Conservation (phyloP, 2,888 invertebrate species). For the Cryptops parisi region DNA sequence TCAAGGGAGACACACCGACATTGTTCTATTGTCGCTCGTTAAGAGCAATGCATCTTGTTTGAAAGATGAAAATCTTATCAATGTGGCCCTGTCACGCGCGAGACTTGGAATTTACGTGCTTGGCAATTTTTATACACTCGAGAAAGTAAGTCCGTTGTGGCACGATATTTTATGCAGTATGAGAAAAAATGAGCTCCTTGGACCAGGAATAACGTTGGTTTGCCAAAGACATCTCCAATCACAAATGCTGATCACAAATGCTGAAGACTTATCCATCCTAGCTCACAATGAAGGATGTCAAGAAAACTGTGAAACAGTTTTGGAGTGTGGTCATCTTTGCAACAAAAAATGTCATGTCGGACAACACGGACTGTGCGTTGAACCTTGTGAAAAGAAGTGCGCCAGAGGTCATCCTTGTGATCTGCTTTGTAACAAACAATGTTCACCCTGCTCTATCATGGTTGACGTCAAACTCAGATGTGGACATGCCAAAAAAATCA, state of each 20-base stretch:
- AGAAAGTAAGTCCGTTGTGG: slow-evolving; percentile 1
- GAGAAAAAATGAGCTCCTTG: neutral
- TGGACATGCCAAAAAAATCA: slow-evolving; percentile 22
- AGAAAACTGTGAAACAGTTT: neutral
- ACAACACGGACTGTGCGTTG: slow-evolving; percentile 21
- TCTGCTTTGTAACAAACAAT: slow-evolving; percentile 23
- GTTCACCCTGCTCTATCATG: slow-evolving; percentile 25
- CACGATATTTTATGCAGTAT: neutral
- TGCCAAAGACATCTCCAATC: slow-evolving; percentile 2
- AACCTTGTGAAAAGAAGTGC: slow-evolving; percentile 15
- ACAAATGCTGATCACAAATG: neutral
- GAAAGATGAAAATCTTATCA: slow-evolving; percentile 51
- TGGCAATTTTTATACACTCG: slow-evolving; percentile 43
- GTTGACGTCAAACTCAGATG: slow-evolving; percentile 2
- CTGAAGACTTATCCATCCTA: neutral
- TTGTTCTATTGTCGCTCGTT: slow-evolving; percentile 62
- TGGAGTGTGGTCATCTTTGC: slow-evolving; percentile 27
- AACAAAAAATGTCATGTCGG: slow-evolving; percentile 8
- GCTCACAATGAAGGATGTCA: slow-evolving; percentile 2
- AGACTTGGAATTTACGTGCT: slow-evolving; percentile 53
- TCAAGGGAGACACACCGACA: slow-evolving; percentile 41
- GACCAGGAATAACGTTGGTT: neutral
- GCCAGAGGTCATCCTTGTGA: slow-evolving; percentile 22
- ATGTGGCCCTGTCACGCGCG: slow-evolving; percentile 62
- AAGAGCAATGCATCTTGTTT: slow-evolving; percentile 57